These are phyloP conservation scores for Brevimyrus niger DNA, from an alignment of 2,113 vertebrate genomes.

Conservation along the genomic window DNA sequence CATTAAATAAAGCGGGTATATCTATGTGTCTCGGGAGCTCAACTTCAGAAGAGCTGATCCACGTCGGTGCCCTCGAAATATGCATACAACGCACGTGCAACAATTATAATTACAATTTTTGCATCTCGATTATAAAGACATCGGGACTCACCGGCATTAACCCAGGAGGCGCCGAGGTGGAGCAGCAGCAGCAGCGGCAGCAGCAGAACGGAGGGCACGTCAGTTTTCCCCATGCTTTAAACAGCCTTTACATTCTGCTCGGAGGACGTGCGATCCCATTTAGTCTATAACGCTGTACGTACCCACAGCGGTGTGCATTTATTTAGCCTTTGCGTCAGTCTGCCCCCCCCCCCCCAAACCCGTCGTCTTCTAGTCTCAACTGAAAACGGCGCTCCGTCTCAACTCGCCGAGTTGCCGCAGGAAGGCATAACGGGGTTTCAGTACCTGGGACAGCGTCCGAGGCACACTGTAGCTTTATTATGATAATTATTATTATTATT, in stretches of 20 bases:
- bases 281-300: constrained; percentile 35
- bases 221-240: constrained; percentile 55
- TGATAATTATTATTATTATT: neutral
- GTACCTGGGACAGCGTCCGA: constrained; percentile 9
- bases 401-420: constrained; percentile 39
- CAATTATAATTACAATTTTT: neutral
- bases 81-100: neutral
- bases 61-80: neutral
- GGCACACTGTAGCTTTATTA: neutral
- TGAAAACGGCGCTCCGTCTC: constrained; percentile 22
- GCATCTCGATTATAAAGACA: constrained; percentile 24
- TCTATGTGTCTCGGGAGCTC: neutral
- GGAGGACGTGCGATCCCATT: constrained; percentile 54
- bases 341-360: neutral
- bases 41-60: neutral
- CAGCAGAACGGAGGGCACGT: constrained; percentile 51
- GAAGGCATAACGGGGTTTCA: constrained; percentile 24
- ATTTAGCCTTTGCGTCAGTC: constrained; percentile 36
- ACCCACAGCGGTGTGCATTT: constrained; percentile 33
- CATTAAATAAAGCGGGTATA: neutral
- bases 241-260: constrained; percentile 56
- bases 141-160: constrained; percentile 58
- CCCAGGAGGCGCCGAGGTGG: constrained; percentile 49
- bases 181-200: constrained; percentile 55
- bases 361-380: constrained; percentile 20